Conservation (phyloP, 2,888 invertebrate genomes). For the Thera obeliscata region DNA sequence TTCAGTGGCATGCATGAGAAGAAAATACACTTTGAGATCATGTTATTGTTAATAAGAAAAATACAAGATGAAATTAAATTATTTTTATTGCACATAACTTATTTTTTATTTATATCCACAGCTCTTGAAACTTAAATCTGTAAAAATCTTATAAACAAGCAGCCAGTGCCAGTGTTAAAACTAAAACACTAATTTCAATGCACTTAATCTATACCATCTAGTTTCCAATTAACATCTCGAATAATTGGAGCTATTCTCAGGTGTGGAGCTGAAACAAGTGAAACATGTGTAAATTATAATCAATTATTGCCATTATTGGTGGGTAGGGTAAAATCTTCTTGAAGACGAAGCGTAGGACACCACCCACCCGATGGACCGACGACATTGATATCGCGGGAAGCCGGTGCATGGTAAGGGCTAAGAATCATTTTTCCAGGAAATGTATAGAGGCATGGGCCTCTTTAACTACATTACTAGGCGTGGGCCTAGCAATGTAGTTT, state of each 20-base stretch:
- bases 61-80: conserved; percentile 18
- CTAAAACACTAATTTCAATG: not conserved
- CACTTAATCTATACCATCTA: conserved; percentile 71
- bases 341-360: too few relatives aligned
- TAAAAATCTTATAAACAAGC: not conserved
- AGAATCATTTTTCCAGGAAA: too few relatives aligned
- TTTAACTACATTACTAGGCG: too few relatives aligned
- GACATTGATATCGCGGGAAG: too few relatives aligned
- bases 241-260: conserved; percentile 85
- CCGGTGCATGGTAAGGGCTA: too few relatives aligned
- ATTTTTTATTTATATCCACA: conserved; percentile 1
- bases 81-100: conserved; percentile 25
- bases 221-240: conserved; percentile 83
- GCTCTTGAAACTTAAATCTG: not conserved
- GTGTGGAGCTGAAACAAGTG: conserved; percentile 82
- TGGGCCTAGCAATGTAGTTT: too few relatives aligned
- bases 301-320: too few relatives aligned
- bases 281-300: too few relatives aligned
- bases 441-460: too few relatives aligned
- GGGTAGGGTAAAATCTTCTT: too few relatives aligned
- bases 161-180: not conserved
- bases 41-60: conserved; percentile 4
- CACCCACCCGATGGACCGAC: too few relatives aligned
- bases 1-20: conserved; percentile 78
- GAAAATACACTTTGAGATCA: conserved; percentile 13